Base-by-base conservation (phyloP, 2,888 invertebrate species). In the Zhuqinia jingwanae region DNA sequence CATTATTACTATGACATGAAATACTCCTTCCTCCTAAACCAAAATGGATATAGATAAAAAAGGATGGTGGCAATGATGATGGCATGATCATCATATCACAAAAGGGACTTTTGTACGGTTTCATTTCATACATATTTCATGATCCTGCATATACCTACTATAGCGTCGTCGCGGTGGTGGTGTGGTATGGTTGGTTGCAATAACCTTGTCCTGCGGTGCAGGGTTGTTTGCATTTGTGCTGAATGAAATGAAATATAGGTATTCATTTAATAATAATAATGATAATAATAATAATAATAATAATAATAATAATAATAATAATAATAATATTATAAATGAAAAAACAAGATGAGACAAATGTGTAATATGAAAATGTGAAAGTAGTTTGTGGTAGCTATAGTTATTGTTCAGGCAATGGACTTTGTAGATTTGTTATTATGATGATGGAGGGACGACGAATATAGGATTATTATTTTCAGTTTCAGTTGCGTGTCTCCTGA, bases 401-500 rank as follows among this genome's bases (percentile, higher is more conserved):
- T 0, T 17, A 27, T 65, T 10, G 42, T 36, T 60, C 25, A 13
- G 15, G 15, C 13, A 36, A 11, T 42, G 2, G 15, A 10, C n/a
- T 42, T 13, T n/a, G 17, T 17, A 6, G 10, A n/a, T 8, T 65
- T 22, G 20, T 68, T 42, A 20, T 68, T 65, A 65, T 65, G 65
- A 65, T 17, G 36, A 45, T 20, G 20, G 45, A 42, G 42, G 20
- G 42, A 68, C n/a, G 68, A 15, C 17, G 22, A n/a, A 68, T 17
- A 13, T 2, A 8, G 17, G 15, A 30, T 65, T 2, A 30, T 36
- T 47, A 63, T 63, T 11, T 47, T 15, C 8, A 22, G 47, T 63
- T 47, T 78, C 45, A 27, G 45, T 63, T 68, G 27, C 80, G 68
- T 68, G 68, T 56, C 68, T 20, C 53, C 13, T 22, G 27, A 80